These are phyloP conservation scores for Euzetes globulus DNA, from an alignment of 2,888 invertebrate species.

Conservation along the genomic window DNA sequence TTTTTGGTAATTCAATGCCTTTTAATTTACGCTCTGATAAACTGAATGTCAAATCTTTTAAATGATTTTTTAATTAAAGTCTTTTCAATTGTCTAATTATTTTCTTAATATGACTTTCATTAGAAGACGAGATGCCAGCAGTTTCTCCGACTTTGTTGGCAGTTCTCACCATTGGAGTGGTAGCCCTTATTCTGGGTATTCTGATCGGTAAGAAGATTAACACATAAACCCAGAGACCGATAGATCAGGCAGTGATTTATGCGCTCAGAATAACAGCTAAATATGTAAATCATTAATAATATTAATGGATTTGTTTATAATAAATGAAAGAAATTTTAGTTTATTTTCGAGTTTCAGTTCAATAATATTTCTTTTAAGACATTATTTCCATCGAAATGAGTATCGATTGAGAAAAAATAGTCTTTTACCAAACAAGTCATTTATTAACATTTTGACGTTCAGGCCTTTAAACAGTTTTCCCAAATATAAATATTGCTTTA, in stretches of 20 bases:
- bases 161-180: slow-evolving; percentile 33
- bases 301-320: slow-evolving; percentile 30
- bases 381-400: neutral
- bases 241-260: neutral
- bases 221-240: neutral
- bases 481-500: neutral
- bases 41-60: neutral
- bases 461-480: neutral
- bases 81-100: neutral
- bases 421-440: neutral
- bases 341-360: neutral
- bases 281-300: slow-evolving; percentile 4
- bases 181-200: slow-evolving; percentile 31
- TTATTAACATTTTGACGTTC: slow-evolving; percentile 3
- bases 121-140: slow-evolving; percentile 22
- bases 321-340: slow-evolving; percentile 15
- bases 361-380: slow-evolving; percentile 12
- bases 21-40: neutral
- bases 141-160: slow-evolving; percentile 34
- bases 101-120: neutral
- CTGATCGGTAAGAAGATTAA: slow-evolving; percentile 34
- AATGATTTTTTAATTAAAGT: slow-evolving; percentile 10
- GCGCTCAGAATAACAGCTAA: slow-evolving; percentile 15
- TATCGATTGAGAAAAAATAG: neutral
- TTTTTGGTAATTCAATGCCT: neutral